Evolutionary conservation across 2,113 vertebrate genomes (phyloP).

Genomic region (Chloropsis hardwickii): DNA sequence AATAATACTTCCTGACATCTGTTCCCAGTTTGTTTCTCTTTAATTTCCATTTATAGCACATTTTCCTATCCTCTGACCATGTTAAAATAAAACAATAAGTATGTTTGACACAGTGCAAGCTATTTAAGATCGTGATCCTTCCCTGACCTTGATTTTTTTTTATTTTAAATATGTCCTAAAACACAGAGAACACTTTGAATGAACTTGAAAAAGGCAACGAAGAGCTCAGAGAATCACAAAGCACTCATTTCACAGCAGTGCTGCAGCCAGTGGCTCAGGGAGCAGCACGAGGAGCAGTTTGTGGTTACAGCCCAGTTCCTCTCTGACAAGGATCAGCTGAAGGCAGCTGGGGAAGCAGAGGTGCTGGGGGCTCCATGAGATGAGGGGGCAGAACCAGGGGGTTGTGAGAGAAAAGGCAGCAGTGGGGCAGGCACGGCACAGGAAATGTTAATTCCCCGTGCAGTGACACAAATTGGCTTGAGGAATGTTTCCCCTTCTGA

Average conservation of each 20-base stretch:
- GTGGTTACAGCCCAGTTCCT: background rate
- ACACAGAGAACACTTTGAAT: background rate
- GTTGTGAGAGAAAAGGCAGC: background rate
- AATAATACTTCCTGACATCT: conserved; percentile 66
- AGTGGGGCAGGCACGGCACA: background rate
- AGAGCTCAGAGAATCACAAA: background rate
- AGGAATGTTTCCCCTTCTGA: background rate
- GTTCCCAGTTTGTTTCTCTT: conserved; percentile 66
- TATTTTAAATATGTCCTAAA: background rate
- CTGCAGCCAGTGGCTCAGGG: background rate
- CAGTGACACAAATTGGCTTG: background rate
- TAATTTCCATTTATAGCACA: conserved; percentile 65
- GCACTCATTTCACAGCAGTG: accelerated
- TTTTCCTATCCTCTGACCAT: conserved; percentile 61
- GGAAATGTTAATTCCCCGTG: background rate
- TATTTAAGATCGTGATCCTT: conserved; percentile 38
- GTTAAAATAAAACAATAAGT: conserved; percentile 64
- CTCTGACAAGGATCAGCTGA: background rate
- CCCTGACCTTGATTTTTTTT: background rate
- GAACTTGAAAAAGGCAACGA: background rate
- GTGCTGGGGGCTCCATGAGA: background rate
- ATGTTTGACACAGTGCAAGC: conserved; percentile 39
- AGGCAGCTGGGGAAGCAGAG: background rate
- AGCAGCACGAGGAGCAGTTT: background rate
- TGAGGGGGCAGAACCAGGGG: background rate